Percentiles rank a stretch among this genome's conserved stretches.
These are phyloP conservation scores for Knipowitschia caucasica DNA, from an alignment of 2,797 vertebrate species.

Conservation along the genomic window DNA sequence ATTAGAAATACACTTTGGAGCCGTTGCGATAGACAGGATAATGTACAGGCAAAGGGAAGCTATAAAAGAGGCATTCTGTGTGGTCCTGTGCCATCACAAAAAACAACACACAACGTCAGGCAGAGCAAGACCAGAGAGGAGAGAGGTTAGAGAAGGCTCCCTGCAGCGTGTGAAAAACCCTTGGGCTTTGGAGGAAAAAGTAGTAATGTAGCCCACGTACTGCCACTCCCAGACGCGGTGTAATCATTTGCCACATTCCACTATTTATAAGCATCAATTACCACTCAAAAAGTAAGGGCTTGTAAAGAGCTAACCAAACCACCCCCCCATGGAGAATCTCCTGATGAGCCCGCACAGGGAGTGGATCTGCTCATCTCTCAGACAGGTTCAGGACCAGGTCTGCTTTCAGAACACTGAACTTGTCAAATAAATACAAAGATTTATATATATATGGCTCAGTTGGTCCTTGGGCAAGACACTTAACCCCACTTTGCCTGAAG, in stretches of 20 bases:
- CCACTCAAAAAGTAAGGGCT: constrained; percentile 69
- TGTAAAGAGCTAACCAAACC: constrained; percentile 74
- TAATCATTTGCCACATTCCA: constrained; percentile 83
- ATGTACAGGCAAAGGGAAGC: constrained; percentile 59
- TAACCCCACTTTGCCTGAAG: too few species aligned
- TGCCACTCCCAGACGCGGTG: constrained; percentile 70
- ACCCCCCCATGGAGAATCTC: constrained; percentile 71
- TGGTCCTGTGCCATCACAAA: constrained; percentile 84
- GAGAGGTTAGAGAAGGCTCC: constrained; percentile 51
- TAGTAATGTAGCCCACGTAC: constrained; percentile 59
- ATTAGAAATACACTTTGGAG: constrained; percentile 68
- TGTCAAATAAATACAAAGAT: too few species aligned
- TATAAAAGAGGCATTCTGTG: constrained; percentile 78
- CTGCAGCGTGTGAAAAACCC: constrained; percentile 69
- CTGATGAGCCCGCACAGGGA: constrained; percentile 84
- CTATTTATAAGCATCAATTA: constrained; percentile 81
- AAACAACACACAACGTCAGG: constrained; percentile 42
- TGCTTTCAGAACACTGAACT: too few species aligned
- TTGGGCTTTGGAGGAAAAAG: constrained; percentile 62
- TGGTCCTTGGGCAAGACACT: too few species aligned
- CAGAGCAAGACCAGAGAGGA: constrained; percentile 27
- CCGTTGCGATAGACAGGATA: constrained; percentile 68
- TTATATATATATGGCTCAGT: too few species aligned
- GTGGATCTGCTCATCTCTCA: constrained; percentile 56
- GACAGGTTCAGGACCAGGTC: constrained; percentile 48